A percentile compares a stretch with the other conserved stretches of the same genome.
phyloP scores from a whole-genome alignment of 1,140 invertebrate genomes.

The Rhyzopertha dominica region DNA sequence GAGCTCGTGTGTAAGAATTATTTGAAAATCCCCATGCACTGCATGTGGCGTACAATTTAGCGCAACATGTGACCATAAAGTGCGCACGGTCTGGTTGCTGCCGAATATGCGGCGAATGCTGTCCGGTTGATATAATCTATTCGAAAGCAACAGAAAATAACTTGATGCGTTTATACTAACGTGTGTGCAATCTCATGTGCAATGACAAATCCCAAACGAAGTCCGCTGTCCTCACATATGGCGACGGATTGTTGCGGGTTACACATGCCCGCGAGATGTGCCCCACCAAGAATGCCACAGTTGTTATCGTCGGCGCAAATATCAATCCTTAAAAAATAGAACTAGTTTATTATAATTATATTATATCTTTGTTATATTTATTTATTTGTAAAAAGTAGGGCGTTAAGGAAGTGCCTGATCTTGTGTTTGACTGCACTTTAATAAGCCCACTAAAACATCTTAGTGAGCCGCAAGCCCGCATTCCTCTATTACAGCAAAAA shows the following conservation, averaged over 20 bases:
- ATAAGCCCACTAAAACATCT: too few relatives aligned
- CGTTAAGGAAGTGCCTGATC: too few relatives aligned
- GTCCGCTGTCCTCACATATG: slow-evolving; percentile 60
- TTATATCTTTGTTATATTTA: too few relatives aligned
- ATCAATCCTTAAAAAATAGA: slow-evolving; percentile 25
- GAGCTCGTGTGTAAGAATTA: slow-evolving; percentile 29
- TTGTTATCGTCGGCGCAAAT: slow-evolving; percentile 23
- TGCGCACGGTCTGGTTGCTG: slow-evolving; percentile 18
- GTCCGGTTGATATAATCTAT: too few relatives aligned
- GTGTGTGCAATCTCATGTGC: slow-evolving; percentile 67
- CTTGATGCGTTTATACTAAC: too few relatives aligned
- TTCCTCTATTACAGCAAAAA: too few relatives aligned
- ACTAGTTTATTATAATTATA: too few relatives aligned
- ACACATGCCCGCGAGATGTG: slow-evolving; percentile 83
- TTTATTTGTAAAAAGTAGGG: too few relatives aligned
- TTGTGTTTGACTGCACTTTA: too few relatives aligned
- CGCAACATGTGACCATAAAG: slow-evolving; percentile 18
- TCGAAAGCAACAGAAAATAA: too few relatives aligned
- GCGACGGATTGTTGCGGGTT: slow-evolving; percentile 57
- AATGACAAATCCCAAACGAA: slow-evolving; percentile 59
- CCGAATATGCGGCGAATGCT: slow-evolving; percentile 16
- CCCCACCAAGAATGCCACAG: slow-evolving; percentile 76
- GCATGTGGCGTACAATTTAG: slow-evolving; percentile 29
- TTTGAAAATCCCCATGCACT: slow-evolving; percentile 32
- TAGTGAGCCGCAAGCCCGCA: too few relatives aligned